phyloP scores from a whole-genome alignment of 2,888 invertebrate genomes.

The Oscheius onirici region DNA sequence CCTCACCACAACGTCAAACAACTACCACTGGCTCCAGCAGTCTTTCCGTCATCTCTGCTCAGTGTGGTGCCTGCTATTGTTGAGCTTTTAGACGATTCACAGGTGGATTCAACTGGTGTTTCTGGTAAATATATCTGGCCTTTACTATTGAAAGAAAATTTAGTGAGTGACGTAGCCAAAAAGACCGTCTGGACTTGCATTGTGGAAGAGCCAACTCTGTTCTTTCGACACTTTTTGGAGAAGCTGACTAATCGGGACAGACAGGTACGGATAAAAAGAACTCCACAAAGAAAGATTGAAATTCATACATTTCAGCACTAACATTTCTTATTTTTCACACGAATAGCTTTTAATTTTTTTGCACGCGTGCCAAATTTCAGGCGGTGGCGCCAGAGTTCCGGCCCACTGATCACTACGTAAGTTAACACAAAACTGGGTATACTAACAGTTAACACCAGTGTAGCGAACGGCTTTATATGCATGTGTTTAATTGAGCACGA shows the following conservation, averaged over 20 bases:
- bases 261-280: slow-evolving; percentile 60
- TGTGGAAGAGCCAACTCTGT: slow-evolving; percentile 95
- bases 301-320: neutral
- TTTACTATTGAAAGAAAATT: neutral
- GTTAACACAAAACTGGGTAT: slow-evolving; percentile 20
- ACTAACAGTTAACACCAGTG: neutral
- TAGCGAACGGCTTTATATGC: slow-evolving; percentile 19
- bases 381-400: slow-evolving; percentile 28
- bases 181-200: slow-evolving; percentile 97
- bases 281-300: neutral
- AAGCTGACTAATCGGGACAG: slow-evolving; percentile 80
- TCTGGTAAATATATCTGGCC: slow-evolving; percentile 73
- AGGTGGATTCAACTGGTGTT: slow-evolving; percentile 90
- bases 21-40: slow-evolving; percentile 86
- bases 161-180: slow-evolving; percentile 96
- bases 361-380: slow-evolving; percentile 29
- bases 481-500: neutral
- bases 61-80: slow-evolving; percentile 94
- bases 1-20: slow-evolving; percentile 74
- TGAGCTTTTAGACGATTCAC: slow-evolving; percentile 91
- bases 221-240: slow-evolving; percentile 89
- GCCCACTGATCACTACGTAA: slow-evolving; percentile 35
- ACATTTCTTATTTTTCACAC: slow-evolving; percentile 1
- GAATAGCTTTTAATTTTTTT: neutral
- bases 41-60: slow-evolving; percentile 96